Evolutionary conservation across 2,797 vertebrate species (phyloP).

Genomic region (Characodon lateralis): DNA sequence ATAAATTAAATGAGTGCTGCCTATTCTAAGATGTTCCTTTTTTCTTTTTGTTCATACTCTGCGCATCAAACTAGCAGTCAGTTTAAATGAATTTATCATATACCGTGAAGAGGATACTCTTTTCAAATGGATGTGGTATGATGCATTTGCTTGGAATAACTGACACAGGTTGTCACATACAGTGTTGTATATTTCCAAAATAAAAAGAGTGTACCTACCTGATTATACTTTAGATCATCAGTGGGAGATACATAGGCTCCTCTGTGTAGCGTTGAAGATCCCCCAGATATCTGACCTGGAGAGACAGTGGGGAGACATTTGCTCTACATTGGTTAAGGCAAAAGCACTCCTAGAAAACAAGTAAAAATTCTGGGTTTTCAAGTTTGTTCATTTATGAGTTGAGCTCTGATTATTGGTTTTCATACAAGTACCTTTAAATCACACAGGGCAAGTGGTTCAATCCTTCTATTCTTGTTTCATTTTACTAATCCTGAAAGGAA

Average conservation of each 20-base stretch:
- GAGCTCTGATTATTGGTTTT: not conserved
- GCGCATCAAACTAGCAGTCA: not conserved
- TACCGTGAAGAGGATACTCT: not conserved
- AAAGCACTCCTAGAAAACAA: not conserved
- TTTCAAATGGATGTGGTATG: not conserved
- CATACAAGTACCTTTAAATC: too few species aligned
- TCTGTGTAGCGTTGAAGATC: conserved; percentile 93
- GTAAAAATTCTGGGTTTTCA: not conserved
- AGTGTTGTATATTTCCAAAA: not conserved
- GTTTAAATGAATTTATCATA: not conserved
- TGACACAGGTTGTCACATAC: not conserved
- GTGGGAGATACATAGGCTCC: conserved; percentile 94
- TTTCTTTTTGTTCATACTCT: not conserved
- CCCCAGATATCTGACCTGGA: conserved; percentile 90
- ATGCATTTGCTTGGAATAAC: not conserved
- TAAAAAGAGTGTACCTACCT: conserved; percentile 77
- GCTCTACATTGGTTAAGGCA: not conserved
- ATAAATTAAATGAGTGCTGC: not conserved
- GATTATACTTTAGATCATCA: conserved; percentile 97
- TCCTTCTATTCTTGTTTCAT: too few species aligned
- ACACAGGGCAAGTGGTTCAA: too few species aligned
- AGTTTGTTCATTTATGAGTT: not conserved
- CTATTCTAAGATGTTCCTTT: not conserved
- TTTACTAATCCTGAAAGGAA: too few species aligned
- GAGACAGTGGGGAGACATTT: conserved; percentile 19